Evolutionary conservation across 2,797 vertebrate genomes (phyloP).

Genomic region (Microchirus variegatus): DNA sequence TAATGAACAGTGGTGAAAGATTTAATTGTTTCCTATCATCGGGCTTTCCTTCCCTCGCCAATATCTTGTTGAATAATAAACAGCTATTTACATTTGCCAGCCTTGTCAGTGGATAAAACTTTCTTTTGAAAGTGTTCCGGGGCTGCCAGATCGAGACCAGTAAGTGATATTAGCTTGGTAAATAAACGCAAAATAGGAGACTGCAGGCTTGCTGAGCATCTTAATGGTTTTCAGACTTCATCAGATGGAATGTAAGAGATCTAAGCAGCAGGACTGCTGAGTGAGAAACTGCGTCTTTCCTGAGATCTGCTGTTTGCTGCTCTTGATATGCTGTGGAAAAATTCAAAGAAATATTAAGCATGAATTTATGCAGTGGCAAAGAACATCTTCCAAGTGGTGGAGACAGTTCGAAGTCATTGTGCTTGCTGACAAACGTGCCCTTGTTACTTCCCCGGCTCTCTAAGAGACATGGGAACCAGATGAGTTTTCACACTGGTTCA

Average conservation of each 20-base stretch:
- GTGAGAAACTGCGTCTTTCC: slow-evolving; percentile 13
- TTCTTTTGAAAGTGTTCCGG: slow-evolving; percentile 17
- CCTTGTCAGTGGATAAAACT: slow-evolving; percentile 16
- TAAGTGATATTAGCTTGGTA: slow-evolving; percentile 24
- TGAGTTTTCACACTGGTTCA: slow-evolving; percentile 40
- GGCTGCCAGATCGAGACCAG: slow-evolving; percentile 25
- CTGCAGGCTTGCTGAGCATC: slow-evolving; percentile 17
- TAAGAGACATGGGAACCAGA: slow-evolving; percentile 68
- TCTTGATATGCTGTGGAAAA: slow-evolving; percentile 43
- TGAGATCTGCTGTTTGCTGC: slow-evolving; percentile 44
- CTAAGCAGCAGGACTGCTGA: slow-evolving; percentile 13
- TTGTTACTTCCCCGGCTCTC: slow-evolving; percentile 50
- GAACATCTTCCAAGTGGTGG: slow-evolving; percentile 32
- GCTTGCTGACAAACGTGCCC: slow-evolving; percentile 42
- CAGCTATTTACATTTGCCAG: background rate
- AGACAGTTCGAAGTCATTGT: slow-evolving; percentile 60
- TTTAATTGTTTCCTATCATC: slow-evolving; percentile 34
- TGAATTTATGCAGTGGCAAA: slow-evolving; percentile 42
- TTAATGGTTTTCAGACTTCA: slow-evolving; percentile 50
- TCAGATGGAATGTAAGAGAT: slow-evolving; percentile 38
- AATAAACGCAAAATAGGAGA: slow-evolving; percentile 38
- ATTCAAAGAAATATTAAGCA: slow-evolving; percentile 32
- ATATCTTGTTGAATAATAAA: slow-evolving; percentile 29
- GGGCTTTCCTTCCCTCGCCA: background rate
- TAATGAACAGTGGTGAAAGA: slow-evolving; percentile 16